phyloP scores from a whole-genome alignment of 2,113 vertebrate genomes.

The Phalacrocorax carbo region DNA sequence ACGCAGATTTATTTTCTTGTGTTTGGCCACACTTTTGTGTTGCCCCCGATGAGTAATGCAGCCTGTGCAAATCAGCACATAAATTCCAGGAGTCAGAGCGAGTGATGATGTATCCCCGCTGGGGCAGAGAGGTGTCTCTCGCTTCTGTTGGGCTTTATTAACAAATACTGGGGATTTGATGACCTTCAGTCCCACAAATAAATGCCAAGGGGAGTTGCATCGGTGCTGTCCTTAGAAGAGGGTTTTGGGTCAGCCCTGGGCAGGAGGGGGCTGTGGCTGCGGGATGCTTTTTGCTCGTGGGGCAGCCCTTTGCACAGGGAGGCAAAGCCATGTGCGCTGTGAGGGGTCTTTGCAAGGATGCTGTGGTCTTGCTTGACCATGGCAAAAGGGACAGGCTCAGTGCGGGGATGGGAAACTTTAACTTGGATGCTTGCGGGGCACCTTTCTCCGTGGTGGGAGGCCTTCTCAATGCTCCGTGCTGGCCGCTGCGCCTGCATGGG shows the following conservation, averaged over 20 bases:
- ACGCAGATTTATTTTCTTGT: not conserved
- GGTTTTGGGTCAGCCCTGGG: not conserved
- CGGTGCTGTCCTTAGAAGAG: not conserved
- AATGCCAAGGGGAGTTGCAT: accelerated
- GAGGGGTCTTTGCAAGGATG: not conserved
- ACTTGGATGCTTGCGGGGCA: accelerated
- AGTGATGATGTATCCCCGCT: accelerated
- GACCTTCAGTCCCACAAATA: not conserved
- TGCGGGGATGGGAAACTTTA: not conserved
- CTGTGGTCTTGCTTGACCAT: accelerated
- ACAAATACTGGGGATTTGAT: not conserved
- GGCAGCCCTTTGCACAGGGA: accelerated
- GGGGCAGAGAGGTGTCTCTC: not conserved
- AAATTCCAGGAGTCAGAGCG: not conserved
- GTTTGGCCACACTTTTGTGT: not conserved
- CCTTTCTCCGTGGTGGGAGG: accelerated
- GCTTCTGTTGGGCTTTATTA: not conserved
- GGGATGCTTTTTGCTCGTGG: not conserved
- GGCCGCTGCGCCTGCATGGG: not conserved
- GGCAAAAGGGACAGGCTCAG: too few species aligned
- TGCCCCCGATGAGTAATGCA: not conserved
- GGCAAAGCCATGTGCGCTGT: not conserved
- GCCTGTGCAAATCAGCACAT: not conserved
- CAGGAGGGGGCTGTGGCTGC: not conserved
- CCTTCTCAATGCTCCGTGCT: accelerated